Conservation (phyloP, 2,113 vertebrate genomes). For the Lasiurus borealis region DNA sequence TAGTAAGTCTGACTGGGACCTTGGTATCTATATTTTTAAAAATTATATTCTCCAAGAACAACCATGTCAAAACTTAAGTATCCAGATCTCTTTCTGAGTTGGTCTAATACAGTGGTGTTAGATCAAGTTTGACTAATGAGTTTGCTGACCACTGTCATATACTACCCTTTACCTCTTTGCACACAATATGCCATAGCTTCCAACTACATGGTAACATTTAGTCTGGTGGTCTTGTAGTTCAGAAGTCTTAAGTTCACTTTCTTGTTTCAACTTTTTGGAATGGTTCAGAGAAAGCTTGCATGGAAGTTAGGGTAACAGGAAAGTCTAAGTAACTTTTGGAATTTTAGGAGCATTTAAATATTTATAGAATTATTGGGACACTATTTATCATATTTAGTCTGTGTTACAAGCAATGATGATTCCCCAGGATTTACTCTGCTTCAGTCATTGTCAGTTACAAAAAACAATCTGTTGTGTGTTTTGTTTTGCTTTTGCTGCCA, state of each 20-base stretch:
- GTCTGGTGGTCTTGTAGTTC: neutral
- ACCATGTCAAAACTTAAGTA: neutral
- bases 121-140: too few relatives aligned
- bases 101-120: neutral
- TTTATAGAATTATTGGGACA: slow-evolving; percentile 13
- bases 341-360: slow-evolving; percentile 6
- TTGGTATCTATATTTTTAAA: neutral
- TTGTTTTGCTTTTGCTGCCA: neutral
- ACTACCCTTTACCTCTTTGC: too few relatives aligned
- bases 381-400: neutral
- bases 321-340: slow-evolving; percentile 41
- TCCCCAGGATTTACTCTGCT: slow-evolving; percentile 10
- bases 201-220: too few relatives aligned
- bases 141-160: too few relatives aligned
- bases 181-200: too few relatives aligned
- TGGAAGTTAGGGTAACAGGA: neutral
- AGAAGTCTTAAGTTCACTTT: neutral
- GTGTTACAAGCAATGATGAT: neutral
- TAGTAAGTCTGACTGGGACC: neutral
- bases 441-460: neutral
- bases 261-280: slow-evolving; percentile 10
- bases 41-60: slow-evolving; percentile 16
- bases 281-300: slow-evolving; percentile 28
- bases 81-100: neutral
- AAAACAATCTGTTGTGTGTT: neutral